These are phyloP conservation scores for Helleia helle DNA, from an alignment of 2,888 invertebrate species.

Conservation along the genomic window DNA sequence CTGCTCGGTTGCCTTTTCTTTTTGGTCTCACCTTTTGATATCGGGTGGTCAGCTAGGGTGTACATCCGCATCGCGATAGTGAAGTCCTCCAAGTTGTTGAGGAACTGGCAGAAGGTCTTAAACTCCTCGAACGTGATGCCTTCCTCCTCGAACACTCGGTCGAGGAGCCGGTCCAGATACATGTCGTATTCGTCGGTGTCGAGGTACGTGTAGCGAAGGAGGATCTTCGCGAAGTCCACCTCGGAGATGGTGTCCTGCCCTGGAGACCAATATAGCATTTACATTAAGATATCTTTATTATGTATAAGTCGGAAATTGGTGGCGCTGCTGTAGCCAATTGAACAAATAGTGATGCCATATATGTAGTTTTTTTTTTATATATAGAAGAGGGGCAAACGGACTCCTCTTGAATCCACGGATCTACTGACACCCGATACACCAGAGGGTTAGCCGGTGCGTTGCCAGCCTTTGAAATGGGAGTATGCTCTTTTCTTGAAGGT, in stretches of 20 bases:
- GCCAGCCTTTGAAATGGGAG: too few relatives aligned
- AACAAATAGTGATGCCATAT: too few relatives aligned
- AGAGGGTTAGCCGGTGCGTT: too few relatives aligned
- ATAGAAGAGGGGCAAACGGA: too few relatives aligned
- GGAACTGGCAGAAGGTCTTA: constrained; percentile 95
- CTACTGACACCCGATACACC: too few relatives aligned
- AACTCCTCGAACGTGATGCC: constrained; percentile 96
- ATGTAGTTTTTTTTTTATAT: too few relatives aligned
- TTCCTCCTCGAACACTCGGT: constrained; percentile 84
- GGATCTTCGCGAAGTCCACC: constrained; percentile 95
- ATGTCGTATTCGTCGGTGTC: constrained; percentile 93
- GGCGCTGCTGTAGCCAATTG: too few relatives aligned
- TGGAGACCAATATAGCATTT: constrained; percentile 20
- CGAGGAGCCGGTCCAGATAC: constrained; percentile 89
- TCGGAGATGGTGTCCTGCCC: constrained; percentile 90
- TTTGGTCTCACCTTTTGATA: constrained; percentile 96
- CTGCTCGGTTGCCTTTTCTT: too few relatives aligned
- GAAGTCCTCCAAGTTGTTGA: constrained; percentile 98
- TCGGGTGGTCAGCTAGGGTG: constrained; percentile 94
- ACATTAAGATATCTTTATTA: not conserved
- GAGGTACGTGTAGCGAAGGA: constrained; percentile 91
- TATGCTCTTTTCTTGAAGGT: too few relatives aligned
- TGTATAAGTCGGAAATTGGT: too few relatives aligned
- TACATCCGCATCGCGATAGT: constrained; percentile 99
- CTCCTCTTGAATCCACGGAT: too few relatives aligned